A percentile compares a stretch with the other conserved stretches of the same genome.
Conservation (phyloP, 2,888 invertebrate species). For the Torymus tubicola region DNA sequence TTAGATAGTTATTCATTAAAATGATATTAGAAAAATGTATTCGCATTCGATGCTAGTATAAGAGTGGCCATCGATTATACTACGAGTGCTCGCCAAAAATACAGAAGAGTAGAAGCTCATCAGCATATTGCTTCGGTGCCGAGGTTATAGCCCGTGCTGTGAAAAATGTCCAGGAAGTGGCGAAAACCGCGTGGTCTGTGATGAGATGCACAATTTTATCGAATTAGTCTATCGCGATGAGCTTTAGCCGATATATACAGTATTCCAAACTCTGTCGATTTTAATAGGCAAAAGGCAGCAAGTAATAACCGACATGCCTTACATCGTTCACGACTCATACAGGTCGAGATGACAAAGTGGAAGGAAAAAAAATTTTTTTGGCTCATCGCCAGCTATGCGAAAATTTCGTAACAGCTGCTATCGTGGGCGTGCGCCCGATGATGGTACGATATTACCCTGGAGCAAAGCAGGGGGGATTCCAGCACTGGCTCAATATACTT, state of each 20-base stretch:
- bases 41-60: too few species aligned
- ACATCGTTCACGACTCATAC: too few species aligned
- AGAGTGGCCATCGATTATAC: too few species aligned
- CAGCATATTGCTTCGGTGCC: too few species aligned
- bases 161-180: too few species aligned
- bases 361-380: constrained; percentile 18
- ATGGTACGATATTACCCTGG: too few species aligned
- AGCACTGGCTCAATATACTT: neutral
- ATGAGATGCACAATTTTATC: constrained; percentile 4
- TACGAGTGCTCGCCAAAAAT: too few species aligned
- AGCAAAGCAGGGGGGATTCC: neutral
- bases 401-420: neutral
- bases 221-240: neutral
- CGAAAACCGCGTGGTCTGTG: neutral
- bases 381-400: neutral
- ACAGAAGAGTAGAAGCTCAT: too few species aligned
- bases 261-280: neutral
- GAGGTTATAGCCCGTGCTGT: too few species aligned
- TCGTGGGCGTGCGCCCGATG: neutral
- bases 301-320: neutral
- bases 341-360: neutral
- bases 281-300: constrained; percentile 5
- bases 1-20: too few species aligned
- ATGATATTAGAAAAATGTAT: too few species aligned
- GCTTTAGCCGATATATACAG: constrained; percentile 11